Evolutionary conservation across 2,888 invertebrate genomes (phyloP), one percentile per base, ranked within the genome.

Genomic region (Dynastes tityus): DNA sequence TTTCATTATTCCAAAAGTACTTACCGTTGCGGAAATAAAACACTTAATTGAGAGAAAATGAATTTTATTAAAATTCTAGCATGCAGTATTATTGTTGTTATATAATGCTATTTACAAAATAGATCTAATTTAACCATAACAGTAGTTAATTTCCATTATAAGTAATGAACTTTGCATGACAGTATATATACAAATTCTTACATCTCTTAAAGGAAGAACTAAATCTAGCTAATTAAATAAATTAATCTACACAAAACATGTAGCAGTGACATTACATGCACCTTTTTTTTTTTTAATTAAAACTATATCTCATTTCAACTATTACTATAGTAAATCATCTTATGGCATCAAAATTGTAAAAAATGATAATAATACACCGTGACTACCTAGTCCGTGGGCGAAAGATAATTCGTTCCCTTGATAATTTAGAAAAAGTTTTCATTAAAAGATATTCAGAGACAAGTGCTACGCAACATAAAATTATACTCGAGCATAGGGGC

Each of bases 1-100:
- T 16, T 16, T 16, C 16, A 16, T 16, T 16, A 16, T 16, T 16
- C 16, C 16, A 16, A 16, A 16, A 16, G 32, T 32, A 5, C 32
- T 32, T 32, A 32, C 32, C 32, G 5, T 5, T 32, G 32, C 4
- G 32, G 83, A 83, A 68, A 70, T 16, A 64, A 71, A 61, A 78
- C 37, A 45, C 27, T 9, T n/a, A 63, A 51, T 65, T 84, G 86
- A 86, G 86, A 85, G 85, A 85, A 86, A 86, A 85, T 87, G 85
- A 85, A 85, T 86, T 86, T 87, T 87, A 87, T 87, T 87, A 85
- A 86, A 87, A 86, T 85, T 85, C 85, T 86, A 84, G 86, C 86
- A 87, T 86, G 87, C 86, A 85, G 85, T 85, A 85, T 85, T 84
- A 83, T 45, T 45, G 40, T 84, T 84, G 83, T 32, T 32, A 32